Conservation (phyloP, 1,140 invertebrate genomes). For the Helicoverpa armigera region DNA sequence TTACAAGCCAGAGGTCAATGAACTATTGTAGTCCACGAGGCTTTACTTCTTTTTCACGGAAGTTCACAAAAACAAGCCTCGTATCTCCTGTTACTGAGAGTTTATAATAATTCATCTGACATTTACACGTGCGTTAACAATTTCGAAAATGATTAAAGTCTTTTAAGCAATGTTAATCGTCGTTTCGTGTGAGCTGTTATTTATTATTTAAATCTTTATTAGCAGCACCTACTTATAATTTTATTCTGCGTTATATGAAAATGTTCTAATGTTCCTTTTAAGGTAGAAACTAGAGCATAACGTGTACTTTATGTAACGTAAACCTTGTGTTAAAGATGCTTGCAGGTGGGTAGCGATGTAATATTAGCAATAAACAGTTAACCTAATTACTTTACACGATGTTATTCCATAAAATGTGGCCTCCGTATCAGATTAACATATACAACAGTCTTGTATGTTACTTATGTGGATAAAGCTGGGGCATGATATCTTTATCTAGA, state of each 20-base stretch:
- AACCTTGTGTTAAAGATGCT: constrained; percentile 32
- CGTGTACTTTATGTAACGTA: background rate
- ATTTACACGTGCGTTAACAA: background rate
- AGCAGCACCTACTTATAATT: background rate
- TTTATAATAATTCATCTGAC: constrained; percentile 18
- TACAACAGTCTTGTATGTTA: background rate
- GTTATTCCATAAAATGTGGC: constrained; percentile 42
- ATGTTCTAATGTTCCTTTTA: constrained; percentile 8
- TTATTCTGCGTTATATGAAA: background rate
- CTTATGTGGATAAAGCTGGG: background rate
- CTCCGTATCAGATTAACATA: constrained; percentile 21
- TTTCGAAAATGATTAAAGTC: constrained; percentile 11
- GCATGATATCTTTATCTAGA: constrained; percentile 6
- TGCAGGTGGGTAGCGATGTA: background rate
- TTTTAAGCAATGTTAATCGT: background rate
- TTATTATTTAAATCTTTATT: background rate
- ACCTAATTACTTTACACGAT: constrained; percentile 38
- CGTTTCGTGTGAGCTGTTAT: background rate
- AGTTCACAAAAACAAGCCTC: background rate
- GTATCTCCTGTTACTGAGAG: background rate
- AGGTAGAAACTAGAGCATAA: constrained; percentile 16
- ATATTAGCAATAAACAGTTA: constrained; percentile 42
- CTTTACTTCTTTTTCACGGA: constrained; percentile 22
- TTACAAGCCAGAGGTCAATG: background rate
- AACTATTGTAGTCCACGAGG: background rate